Base-by-base conservation (phyloP, 2,113 vertebrate species). In the Thunnus thynnus region DNA sequence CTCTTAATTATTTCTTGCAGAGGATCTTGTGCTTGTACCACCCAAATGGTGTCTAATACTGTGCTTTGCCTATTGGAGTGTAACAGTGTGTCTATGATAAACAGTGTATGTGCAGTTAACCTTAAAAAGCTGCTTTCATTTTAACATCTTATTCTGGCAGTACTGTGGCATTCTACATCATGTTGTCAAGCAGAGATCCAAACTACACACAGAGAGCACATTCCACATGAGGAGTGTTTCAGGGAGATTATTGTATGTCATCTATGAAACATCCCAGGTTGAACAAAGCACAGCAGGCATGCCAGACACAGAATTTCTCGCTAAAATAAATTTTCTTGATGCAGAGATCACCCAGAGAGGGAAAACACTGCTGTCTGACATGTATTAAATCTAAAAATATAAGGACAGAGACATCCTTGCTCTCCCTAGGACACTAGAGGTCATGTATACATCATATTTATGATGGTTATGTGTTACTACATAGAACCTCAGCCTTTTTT, bases 171-270 rank as follows among this genome's bases (percentile, higher is more conserved):
- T 60, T 36, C 65, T 81, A 79, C 50, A 81, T 85, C 66, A 70
- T 83, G 78, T 62, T 86, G 82, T 87, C 76, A 80, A 75, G 41
- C 58, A 9, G 11, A 9, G 56, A 48, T 90, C 77, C 80, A 86
- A 88, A 78, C 70, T 81, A 78, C 80, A 83, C 67, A 82, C 13
- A 61, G 17, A 72, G 36, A 76, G 36, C 32, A 74, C 72, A 77
- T 80, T 76, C 73, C 68, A 77, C 71, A 60, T 16, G 44, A 61
- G 72, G 67, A 80, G 75, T 71, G 61, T 72, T 79, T 79, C 60
- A 58, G 41, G 4, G 1, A 52, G 67, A 70, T 85, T 69, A 72
- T 55, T 76, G 27, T 30, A 64, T 79, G 74, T 82, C 74, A 79
- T 76, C 25, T 56, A 22, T 44, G 70, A 89, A 78, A 89, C 74